Evolutionary conservation across 2,888 invertebrate genomes (phyloP), one percentile per base, ranked within the genome.

Genomic region (Venustoraphidia nigricollis): DNA sequence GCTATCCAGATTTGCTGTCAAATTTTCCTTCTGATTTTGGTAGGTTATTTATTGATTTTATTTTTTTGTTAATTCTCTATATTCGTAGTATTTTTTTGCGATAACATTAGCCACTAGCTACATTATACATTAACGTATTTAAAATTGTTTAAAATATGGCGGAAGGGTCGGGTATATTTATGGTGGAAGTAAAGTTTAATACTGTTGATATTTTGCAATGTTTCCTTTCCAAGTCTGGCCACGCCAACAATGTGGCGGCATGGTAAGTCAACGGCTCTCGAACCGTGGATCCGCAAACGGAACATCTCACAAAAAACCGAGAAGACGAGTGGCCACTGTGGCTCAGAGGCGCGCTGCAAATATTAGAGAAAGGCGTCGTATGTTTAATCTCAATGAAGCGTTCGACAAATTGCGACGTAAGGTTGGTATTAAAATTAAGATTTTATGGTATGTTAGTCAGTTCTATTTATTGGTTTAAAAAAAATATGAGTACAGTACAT

Each of bases 361-460:
- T 67, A 92, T 93, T 53, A 77, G 93, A 3, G 95, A 96, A 66
- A 73, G 95, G 45, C 75, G 93, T 17, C 75, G 95, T 53, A 95
- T 96, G 93, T 93, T 91, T 65, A 94, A 93, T 67, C 71, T 95
- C 53, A 96, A 95, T 64, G 93, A 93, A 64, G 94, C 94, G 1
- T 96, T 96, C 60, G 95, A 95, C 63, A 88, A 88, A 62, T 69
- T 96, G 39, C 72, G 95, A 34, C 75, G 92, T 59, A 92, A 92
- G 75, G 87, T 84, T 56, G 52, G 44, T 43, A 27, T 27, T 27
- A 27, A 27, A 27, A 27, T 27, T 27, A 27, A 27, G 27, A 27
- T 27, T 27, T 27, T 27, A 27, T 6, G 6, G 1, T 6, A 27
- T 27, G 27, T 27, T 27, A 27, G 3, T 6, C 27, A 27, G 27